These are phyloP conservation scores for Cichlasoma orientale DNA, from an alignment of 2,797 vertebrate species.

Conservation along the genomic window DNA sequence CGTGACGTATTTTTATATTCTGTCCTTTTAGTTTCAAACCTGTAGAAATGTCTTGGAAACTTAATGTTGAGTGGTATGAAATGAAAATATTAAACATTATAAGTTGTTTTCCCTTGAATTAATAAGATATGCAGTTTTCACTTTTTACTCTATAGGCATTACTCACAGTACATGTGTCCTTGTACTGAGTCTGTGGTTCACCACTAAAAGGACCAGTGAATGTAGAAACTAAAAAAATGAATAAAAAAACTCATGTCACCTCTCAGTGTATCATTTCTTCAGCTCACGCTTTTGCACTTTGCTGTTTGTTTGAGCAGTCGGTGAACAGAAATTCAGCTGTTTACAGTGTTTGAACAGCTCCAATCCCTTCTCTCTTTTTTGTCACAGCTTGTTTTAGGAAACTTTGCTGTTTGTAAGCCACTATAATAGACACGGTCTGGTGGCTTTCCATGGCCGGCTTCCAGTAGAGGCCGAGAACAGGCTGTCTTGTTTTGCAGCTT, in stretches of 20 bases:
- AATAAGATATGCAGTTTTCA: not conserved
- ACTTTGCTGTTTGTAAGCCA: conserved; percentile 46
- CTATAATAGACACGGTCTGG: conserved; percentile 33
- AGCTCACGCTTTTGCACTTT: not conserved
- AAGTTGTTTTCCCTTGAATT: conserved; percentile 1
- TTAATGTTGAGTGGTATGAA: not conserved
- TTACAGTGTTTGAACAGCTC: not conserved
- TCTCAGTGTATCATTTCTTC: not conserved
- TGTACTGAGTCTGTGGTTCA: conserved; percentile 30
- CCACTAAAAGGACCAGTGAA: conserved; percentile 41
- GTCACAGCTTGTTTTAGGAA: conserved; percentile 51
- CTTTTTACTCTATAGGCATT: conserved; percentile 8
- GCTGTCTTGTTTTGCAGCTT: conserved; percentile 40
- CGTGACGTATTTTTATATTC: not conserved
- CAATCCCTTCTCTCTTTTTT: not conserved
- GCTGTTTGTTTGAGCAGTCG: not conserved
- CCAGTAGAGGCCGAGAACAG: conserved; percentile 49
- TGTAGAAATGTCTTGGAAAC: not conserved
- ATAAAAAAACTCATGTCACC: not conserved
- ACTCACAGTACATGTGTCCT: conserved; percentile 16
- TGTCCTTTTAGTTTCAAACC: not conserved
- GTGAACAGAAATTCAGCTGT: not conserved
- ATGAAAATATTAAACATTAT: not conserved
- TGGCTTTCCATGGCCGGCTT: conserved; percentile 49
- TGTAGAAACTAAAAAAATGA: conserved; percentile 26